Evolutionary conservation across 2,113 vertebrate genomes (phyloP), one percentile per base, ranked within the genome.

Genomic region (Sinocyclocheilus rhinocerous): DNA sequence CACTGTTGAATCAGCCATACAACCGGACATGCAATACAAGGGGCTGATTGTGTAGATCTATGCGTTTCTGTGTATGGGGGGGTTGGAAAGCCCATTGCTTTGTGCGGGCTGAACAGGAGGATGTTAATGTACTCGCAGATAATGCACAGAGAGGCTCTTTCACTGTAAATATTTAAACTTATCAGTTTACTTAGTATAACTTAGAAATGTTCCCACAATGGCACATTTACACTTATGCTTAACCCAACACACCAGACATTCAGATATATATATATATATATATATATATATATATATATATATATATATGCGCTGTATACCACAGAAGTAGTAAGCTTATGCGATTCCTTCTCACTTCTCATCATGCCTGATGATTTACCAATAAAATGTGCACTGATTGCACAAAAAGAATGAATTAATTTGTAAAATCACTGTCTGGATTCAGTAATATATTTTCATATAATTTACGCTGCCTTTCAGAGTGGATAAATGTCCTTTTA

Each of bases 21-120:
- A 88, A 48, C 26, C 59, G 12, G 45, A 88, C 84, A 76, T 73
- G 72, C n/a, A 29, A 76, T 59, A 87, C 83, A 90, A 88, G 65
- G 76, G 83, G 24, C 1, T n/a, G 85, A 83, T 78, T 89, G 88
- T 89, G 72, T 78, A 6, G 45, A 22, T 50, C 22, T 59, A 45
- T 84, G 76, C 57, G 26, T 83, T 22, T 85, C 48, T 88, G 84
- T 88, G 24, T 84, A 29, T 77, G 73, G 75, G 76, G 76, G 75
- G n/a, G 79, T n/a, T 75, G 70, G 9, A 65, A 75, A 80, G 65
- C 69, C 69, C 80, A 86, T 84, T 22, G 72, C 77, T 76, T 70
- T 89, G 81, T 86, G 73, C 29, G 18, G 4, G 4, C 75, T 87
- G 70, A 79, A 81, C 18, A 61, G 81, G 57, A 85, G 76, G 39